Evolutionary conservation across 2,797 vertebrate genomes (phyloP), one percentile per base, ranked within the genome.

Genomic region (Artibeus lituratus): DNA sequence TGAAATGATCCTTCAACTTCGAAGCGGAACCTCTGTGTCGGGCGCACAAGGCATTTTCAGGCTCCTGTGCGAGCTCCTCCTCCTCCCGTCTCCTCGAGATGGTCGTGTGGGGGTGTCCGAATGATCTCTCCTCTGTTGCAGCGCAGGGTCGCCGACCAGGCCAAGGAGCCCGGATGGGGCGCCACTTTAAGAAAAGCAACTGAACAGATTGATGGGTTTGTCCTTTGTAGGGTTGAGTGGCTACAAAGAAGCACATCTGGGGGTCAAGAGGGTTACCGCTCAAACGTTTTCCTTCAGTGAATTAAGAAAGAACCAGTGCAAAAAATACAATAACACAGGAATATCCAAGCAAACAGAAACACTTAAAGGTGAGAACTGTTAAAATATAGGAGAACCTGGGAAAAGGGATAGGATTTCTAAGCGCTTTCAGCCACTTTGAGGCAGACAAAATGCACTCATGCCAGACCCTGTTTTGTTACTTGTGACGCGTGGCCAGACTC

Each of bases 291-390:
- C n/a, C 67, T 73, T 32, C 47, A 76, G 53, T 10, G 5, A 95
- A 42, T 72, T 95, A 90, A 90, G 26, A 44, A 87, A 90, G 22
- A 95, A 32, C 44, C 39, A 85, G 29, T 88, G 6, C 73, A 26
- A 59, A 87, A 94, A 90, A 8, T 16, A 4, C 16, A 39, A n/a
- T 59, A 35, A 81, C 1, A 10, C 65, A 26, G 55, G 84, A 92
- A 72, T 51, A 62, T 7, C 26, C 21, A 37, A 18, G 44, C 77
- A 92, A 72, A 37, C 18, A 84, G 73, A n/a, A 92, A 90, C 26
- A 42, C 16, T 37, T 44, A 62, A 59, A 39, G 42, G 1, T 12
- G 21, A 85, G 10, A 88, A 35, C 21, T 11, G 35, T 8, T 37
- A 47, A 70, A 78, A 82, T 35, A 35, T 1, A 85, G 78, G 86